Evolutionary conservation across 2,888 invertebrate genomes (phyloP), one percentile per base, ranked within the genome.

Genomic region (Seladonia tumulorum): DNA sequence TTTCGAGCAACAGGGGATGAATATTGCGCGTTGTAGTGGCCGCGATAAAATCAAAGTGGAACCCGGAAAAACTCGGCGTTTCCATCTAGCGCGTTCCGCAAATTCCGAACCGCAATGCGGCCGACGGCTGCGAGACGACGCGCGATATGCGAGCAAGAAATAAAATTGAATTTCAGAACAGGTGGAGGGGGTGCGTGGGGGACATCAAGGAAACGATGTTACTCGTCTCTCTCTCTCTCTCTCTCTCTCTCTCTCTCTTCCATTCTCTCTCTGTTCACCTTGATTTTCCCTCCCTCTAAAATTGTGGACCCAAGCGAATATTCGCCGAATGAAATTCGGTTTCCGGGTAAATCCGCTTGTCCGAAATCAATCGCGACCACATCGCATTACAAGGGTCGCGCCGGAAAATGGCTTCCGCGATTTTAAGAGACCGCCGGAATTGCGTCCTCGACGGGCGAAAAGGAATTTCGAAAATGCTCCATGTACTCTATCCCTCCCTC

Each of bases 111-210:
- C 85, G 86, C 86, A 81, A 79, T 86, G 88, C 81, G 86, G 83
- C 76, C 81, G 82, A 70, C 79, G 88, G 39, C 82, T 74, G 80
- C 86, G 83, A 87, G 82, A 79, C 86, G 83, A 82, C 68, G 83
- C 76, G 81, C 84, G 87, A 88, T 89, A 90, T 89, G 89, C 83
- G 88, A 84, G 88, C 85, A 87, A 88, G 88, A 90, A 90, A 88
- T 90, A 89, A 89, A 90, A 90, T 90, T 90, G 80, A 82, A 85
- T 86, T 86, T 84, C 73, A 66, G 84, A 29, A 70, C 25, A 70
- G 74, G 81, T 18, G 66, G 29, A 73, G 39, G 53, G 53, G 25
- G 16, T n/a, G 35, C 16, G 25, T 25, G 71, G 75, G 16, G 53
- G 49, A 60, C 60, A 81, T 70, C 77, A 70, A 72, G 81, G 71